Conservation (phyloP, 2,888 invertebrate species). For the Drosophila ezoana region DNA sequence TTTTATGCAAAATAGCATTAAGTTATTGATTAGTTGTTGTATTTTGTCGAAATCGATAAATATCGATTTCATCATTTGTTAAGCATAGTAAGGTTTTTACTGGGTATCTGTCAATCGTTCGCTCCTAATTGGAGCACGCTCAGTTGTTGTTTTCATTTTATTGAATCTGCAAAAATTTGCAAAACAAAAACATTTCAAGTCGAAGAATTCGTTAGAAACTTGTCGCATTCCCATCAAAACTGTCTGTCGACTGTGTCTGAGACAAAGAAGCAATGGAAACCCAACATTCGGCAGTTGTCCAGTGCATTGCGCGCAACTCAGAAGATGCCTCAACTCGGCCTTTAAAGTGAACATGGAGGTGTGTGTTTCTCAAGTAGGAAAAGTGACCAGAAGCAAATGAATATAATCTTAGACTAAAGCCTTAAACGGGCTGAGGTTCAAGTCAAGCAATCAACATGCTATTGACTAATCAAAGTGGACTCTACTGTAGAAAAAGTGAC, state of each 20-base stretch:
- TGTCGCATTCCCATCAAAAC: slow-evolving; percentile 1
- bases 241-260: not conserved
- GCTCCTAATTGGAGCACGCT: not conserved
- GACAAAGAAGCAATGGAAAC: not conserved
- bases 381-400: not conserved
- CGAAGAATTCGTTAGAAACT: not conserved
- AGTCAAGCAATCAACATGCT: too few species aligned
- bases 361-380: not conserved
- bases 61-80: too few species aligned
- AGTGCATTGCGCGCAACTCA: not conserved
- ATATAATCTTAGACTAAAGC: too few species aligned
- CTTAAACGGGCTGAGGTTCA: too few species aligned
- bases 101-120: not conserved
- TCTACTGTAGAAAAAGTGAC: not conserved
- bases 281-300: not conserved
- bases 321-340: not conserved
- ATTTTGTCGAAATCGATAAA: too few species aligned
- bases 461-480: too few species aligned
- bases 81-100: not conserved
- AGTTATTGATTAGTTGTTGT: too few species aligned
- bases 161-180: not conserved
- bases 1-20: too few species aligned
- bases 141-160: not conserved
- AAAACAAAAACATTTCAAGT: not conserved
- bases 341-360: slow-evolving; percentile 1